These are phyloP conservation scores for Odocoileus hemionus DNA, from an alignment of 2,113 vertebrate species.

Conservation along the genomic window DNA sequence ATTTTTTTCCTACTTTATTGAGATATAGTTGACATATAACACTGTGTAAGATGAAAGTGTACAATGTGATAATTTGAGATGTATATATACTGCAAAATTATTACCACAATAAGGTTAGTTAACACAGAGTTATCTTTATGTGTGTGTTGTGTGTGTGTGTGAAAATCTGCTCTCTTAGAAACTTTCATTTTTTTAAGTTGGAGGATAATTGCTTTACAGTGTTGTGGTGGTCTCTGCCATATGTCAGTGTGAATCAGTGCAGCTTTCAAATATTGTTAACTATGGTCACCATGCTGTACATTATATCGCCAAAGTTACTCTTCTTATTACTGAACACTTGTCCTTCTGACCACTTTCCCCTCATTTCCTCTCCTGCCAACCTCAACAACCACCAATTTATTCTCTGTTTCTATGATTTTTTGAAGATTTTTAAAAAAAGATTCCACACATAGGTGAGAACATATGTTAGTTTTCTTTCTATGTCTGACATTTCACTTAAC, in stretches of 20 bases:
- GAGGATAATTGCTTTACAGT: background rate
- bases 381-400: background rate
- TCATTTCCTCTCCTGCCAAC: background rate
- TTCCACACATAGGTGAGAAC: background rate
- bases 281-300: background rate
- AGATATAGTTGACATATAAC: background rate
- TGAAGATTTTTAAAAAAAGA: background rate
- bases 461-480: background rate
- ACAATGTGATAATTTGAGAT: background rate
- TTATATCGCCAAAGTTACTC: background rate
- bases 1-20: background rate
- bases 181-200: background rate
- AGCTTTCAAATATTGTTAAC: background rate
- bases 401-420: background rate
- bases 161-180: background rate
- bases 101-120: background rate
- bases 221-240: background rate
- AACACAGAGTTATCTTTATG: background rate
- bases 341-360: background rate
- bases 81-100: background rate
- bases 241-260: background rate
- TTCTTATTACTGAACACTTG: background rate
- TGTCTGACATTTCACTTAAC: background rate
- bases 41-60: background rate
- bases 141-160: background rate